Percentiles rank a stretch among this genome's conserved stretches.
Conservation (phyloP, 2,888 invertebrate genomes). For the Steinernema hermaphroditum region DNA sequence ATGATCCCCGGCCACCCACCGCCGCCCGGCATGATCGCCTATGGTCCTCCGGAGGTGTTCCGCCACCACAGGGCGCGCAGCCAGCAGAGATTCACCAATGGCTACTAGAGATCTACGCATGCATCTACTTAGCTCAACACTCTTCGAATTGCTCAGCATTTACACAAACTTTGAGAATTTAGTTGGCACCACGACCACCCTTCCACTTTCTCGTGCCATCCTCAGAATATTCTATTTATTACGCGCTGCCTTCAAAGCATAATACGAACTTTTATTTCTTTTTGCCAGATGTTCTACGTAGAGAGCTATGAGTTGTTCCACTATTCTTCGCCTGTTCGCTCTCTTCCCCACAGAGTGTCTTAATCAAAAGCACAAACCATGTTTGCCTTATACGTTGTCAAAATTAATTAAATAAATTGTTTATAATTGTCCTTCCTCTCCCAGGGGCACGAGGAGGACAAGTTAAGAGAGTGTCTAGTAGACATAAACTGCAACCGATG, state of each 20-base stretch:
- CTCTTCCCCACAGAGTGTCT: constrained; percentile 4
- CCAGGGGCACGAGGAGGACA: no score
- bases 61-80: constrained; percentile 31
- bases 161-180: neutral
- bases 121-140: constrained; percentile 12
- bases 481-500: no score
- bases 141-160: constrained; percentile 26
- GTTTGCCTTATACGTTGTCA: constrained; percentile 1
- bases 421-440: no score
- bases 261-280: neutral
- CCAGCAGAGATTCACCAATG: constrained; percentile 35
- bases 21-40: constrained; percentile 13
- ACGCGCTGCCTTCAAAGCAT: constrained; percentile 29
- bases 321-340: neutral
- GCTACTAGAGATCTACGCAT: constrained; percentile 30
- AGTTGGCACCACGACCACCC: constrained; percentile 15
- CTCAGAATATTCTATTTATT: constrained; percentile 28
- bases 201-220: constrained; percentile 13
- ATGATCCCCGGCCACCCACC: constrained; percentile 32
- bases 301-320: constrained; percentile 1
- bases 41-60: constrained; percentile 29
- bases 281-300: constrained; percentile 27
- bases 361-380: neutral
- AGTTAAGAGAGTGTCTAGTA: no score
- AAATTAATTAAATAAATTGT: constrained; percentile 26